phyloP scores from a whole-genome alignment of 2,797 vertebrate genomes.

The Muscicapa comitata region DNA sequence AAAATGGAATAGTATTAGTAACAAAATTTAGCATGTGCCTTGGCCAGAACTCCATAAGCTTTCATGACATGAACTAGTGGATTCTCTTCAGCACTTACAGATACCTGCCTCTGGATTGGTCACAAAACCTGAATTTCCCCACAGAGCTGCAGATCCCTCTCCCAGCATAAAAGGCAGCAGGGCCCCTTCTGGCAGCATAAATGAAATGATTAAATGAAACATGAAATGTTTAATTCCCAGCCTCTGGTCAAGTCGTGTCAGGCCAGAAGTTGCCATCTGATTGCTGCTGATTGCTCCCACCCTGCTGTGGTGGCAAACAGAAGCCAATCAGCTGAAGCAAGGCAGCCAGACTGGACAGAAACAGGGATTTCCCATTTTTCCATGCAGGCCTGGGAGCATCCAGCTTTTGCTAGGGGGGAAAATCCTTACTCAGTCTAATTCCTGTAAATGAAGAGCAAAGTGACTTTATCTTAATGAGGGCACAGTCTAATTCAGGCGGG shows the following conservation, averaged over 20 bases:
- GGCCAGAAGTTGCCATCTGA: not conserved
- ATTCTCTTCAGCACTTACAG: not conserved
- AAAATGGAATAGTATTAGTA: not conserved
- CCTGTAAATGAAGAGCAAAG: slow-evolving; percentile 20
- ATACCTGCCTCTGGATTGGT: not conserved
- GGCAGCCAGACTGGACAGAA: not conserved
- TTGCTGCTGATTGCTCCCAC: not conserved
- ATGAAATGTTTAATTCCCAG: not conserved
- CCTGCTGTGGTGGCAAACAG: not conserved
- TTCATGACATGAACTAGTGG: not conserved
- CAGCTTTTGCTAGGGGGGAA: not conserved
- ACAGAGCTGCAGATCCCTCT: accelerated
- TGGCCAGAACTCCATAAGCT: not conserved
- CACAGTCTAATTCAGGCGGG: not conserved
- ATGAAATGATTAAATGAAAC: too few relatives aligned
- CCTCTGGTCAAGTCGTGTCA: accelerated
- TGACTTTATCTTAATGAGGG: not conserved
- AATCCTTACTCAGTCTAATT: not conserved
- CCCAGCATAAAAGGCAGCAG: not conserved
- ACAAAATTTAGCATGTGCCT: not conserved
- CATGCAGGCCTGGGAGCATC: not conserved
- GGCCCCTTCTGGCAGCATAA: not conserved
- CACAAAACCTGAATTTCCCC: not conserved
- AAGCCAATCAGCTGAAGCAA: not conserved
- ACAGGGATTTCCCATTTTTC: not conserved